phyloP scores from a whole-genome alignment of 2,797 vertebrate species.

The Adrianichthys oophorus region DNA sequence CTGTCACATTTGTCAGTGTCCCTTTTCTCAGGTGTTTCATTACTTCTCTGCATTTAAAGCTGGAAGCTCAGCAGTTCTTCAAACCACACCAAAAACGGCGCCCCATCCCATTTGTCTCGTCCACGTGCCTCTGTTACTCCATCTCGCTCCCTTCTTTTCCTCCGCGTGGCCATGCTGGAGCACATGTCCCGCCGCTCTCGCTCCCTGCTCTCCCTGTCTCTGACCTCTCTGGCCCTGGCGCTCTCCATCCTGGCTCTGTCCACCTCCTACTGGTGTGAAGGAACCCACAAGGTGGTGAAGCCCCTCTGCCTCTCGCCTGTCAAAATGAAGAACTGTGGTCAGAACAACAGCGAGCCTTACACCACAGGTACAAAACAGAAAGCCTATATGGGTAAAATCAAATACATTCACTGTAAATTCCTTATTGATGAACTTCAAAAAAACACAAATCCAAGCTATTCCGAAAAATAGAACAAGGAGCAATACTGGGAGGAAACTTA shows the following conservation, averaged over 20 bases:
- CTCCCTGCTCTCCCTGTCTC: slow-evolving; percentile 81
- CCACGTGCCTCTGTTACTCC: slow-evolving; percentile 8
- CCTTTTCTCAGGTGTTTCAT: too few relatives aligned
- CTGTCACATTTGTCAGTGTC: slow-evolving; percentile 37
- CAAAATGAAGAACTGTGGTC: slow-evolving; percentile 85
- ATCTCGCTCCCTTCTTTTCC: background rate
- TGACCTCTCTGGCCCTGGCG: slow-evolving; percentile 81
- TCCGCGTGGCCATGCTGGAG: slow-evolving; percentile 74
- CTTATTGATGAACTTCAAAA: too few relatives aligned
- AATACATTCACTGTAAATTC: too few relatives aligned
- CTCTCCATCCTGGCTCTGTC: slow-evolving; percentile 84
- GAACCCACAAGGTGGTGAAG: slow-evolving; percentile 87
- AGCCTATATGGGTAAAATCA: too few relatives aligned
- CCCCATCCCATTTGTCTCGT: slow-evolving; percentile 14
- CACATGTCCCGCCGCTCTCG: slow-evolving; percentile 77
- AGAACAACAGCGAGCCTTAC: slow-evolving; percentile 80
- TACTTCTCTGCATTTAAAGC: slow-evolving; percentile 43
- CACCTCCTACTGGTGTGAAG: slow-evolving; percentile 89
- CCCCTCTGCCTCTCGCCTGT: slow-evolving; percentile 85
- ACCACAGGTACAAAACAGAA: slow-evolving; percentile 66
- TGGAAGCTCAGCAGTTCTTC: slow-evolving; percentile 49
- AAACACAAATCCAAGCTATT: too few relatives aligned
- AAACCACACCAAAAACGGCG: slow-evolving; percentile 37
- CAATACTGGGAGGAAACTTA: too few relatives aligned
- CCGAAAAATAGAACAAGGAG: too few relatives aligned